Percentiles rank a stretch among this genome's conserved stretches.
phyloP scores from a whole-genome alignment of 2,797 vertebrate species.

The Darevskia nairensis region DNA sequence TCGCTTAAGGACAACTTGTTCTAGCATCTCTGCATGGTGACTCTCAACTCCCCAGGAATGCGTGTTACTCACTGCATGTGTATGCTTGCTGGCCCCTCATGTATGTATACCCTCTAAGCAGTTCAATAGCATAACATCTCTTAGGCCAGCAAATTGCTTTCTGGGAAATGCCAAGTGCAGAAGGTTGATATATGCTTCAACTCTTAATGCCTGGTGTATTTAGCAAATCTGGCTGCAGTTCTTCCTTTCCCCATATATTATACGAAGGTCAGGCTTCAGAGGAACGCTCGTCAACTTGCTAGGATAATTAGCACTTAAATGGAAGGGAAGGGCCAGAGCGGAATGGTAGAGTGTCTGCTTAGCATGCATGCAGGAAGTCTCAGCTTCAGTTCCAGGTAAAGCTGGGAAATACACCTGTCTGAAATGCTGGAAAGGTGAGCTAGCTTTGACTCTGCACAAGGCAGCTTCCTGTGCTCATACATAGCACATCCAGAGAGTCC shows the following conservation, averaged over 20 bases:
- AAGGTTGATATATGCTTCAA: background rate
- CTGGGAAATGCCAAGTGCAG: background rate
- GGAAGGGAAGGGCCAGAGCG: no score
- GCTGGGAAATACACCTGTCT: no score
- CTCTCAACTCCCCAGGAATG: background rate
- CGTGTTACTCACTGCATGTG: background rate
- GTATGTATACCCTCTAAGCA: background rate
- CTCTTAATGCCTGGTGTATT: conserved; percentile 5
- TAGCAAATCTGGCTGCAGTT: background rate
- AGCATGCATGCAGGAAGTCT: no score
- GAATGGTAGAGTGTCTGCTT: no score
- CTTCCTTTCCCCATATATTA: background rate
- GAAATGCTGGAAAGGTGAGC: no score
- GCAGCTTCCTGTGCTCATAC: no score
- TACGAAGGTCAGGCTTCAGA: conserved; percentile 2
- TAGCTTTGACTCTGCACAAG: no score
- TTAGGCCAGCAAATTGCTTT: background rate
- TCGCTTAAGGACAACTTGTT: background rate
- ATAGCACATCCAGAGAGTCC: background rate
- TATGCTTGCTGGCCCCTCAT: background rate
- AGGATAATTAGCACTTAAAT: background rate
- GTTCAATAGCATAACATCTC: background rate
- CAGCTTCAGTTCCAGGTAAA: no score
- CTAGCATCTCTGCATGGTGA: background rate
- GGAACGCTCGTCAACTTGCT: background rate